Base-by-base conservation (phyloP, 2,888 invertebrate species). In the Mesopsocus fuscifrons region DNA sequence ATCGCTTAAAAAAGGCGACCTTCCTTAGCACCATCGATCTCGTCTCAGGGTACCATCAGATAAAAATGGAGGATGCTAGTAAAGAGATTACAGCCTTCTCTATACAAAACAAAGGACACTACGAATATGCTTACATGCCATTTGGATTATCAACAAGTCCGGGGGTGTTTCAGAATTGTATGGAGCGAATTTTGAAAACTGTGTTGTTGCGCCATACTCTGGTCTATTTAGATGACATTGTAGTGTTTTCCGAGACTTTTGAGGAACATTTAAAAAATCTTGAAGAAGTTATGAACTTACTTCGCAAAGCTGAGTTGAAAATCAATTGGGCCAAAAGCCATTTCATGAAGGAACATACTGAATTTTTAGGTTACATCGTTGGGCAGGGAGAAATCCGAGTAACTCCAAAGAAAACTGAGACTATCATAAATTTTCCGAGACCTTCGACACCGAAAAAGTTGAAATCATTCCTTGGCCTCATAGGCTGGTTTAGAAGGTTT, bases 121-220 rank as follows among this genome's bases (percentile, higher is more conserved):
- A 46, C 9, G 48, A 52, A 16, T 53, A 48, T 35, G 40, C 33
- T 2, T 33, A 49, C 11, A 51, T 54, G 52, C 50, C 52, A 0
- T 55, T 56, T 46, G 55, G 55, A 1, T 41, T 57, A 3, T 48
- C 49, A 34, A 53, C 54, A 23, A 53, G 54, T 1, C 56, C 55
- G 1, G 48, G 53, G 2, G 54, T 53, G 0, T 57, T 55, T 44
- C 52, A 54, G 32, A 41, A 53, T 1, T 22, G 53, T 6, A 57
- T 57, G 54, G 48, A 57, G 30, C 45, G 41, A 5, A 49, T 52
- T 3, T 46, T 56, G 16, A 45, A 45, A 1, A 15, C 33, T 5
- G 16, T 44, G 9, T 11, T 22, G 5, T 30, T 41, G 4, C 11
- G 13, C 2, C 17, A 6, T 3, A 17, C 9, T 33, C 17, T 33